phyloP scores from a whole-genome alignment of 2,888 invertebrate genomes.

The Phytoseiulus persimilis region DNA sequence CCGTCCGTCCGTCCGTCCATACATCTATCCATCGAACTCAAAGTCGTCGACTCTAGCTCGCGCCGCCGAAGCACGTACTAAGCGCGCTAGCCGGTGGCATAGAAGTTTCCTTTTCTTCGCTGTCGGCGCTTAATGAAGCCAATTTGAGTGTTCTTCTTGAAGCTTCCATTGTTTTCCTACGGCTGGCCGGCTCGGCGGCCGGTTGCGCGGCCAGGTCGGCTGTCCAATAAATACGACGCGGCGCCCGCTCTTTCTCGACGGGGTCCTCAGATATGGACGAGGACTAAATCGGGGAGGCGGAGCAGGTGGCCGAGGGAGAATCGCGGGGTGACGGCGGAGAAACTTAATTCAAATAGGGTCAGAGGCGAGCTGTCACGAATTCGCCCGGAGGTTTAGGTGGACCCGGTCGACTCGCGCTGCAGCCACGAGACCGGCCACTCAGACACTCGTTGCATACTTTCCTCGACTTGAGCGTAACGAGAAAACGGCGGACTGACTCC shows the following conservation, averaged over 20 bases:
- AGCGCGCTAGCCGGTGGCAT: not conserved
- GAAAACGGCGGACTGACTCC: not conserved
- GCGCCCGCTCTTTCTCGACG: not conserved
- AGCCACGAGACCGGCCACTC: no score
- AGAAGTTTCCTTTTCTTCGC: not conserved
- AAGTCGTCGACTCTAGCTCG: not conserved
- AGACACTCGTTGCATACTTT: no score
- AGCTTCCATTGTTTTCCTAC: not conserved
- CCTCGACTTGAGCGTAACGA: not conserved
- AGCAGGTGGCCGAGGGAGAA: not conserved
- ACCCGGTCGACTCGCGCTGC: not conserved
- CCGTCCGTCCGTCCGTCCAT: not conserved
- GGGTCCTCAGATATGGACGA: not conserved
- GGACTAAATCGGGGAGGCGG: not conserved
- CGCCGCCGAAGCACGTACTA: not conserved
- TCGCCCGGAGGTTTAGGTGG: not conserved
- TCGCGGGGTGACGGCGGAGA: not conserved
- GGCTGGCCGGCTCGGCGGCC: not conserved
- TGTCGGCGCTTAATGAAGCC: slow-evolving; percentile 22
- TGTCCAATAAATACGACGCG: not conserved
- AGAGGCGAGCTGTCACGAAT: not conserved
- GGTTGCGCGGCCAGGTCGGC: not conserved
- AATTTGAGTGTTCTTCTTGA: slow-evolving; percentile 27
- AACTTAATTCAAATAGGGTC: not conserved
- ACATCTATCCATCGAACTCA: not conserved